Evolutionary conservation across 2,888 invertebrate species (phyloP).

Genomic region (Aethes cnicana): DNA sequence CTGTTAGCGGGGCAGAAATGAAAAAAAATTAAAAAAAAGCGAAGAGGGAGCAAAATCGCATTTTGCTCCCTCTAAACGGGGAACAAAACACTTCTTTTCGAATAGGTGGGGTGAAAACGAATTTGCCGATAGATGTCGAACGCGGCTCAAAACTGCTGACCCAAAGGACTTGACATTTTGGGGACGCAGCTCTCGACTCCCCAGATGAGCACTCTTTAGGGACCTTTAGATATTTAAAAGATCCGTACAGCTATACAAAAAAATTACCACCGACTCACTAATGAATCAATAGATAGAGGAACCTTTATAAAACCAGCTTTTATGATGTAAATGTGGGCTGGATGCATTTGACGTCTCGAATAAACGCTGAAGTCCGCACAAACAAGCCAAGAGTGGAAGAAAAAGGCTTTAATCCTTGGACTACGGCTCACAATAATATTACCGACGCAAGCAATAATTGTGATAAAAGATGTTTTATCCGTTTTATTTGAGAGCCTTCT

Average conservation of each 20-base stretch:
- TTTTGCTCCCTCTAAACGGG: no score
- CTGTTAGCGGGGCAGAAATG: no score
- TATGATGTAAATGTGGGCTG: slow-evolving; percentile 3
- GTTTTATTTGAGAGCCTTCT: slow-evolving; percentile 10
- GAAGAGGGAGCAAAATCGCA: no score
- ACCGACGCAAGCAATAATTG: slow-evolving; percentile 1
- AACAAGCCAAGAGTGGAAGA: slow-evolving; percentile 6
- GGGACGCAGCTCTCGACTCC: slow-evolving; percentile 12
- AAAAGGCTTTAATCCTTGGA: slow-evolving; percentile 5
- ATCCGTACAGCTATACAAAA: slow-evolving; percentile 3
- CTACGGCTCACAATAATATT: slow-evolving; percentile 6
- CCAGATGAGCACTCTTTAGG: slow-evolving; percentile 19
- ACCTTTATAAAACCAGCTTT: background rate
- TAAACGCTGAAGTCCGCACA: slow-evolving; percentile 13
- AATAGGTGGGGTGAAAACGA: no score
- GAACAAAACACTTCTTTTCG: no score
- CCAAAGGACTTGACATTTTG: slow-evolving; percentile 28
- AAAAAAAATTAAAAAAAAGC: no score
- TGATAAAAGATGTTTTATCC: background rate
- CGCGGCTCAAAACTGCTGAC: slow-evolving; percentile 21
- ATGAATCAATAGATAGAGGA: background rate
- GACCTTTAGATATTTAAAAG: slow-evolving; percentile 8
- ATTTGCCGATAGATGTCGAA: slow-evolving; percentile 7
- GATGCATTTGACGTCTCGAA: slow-evolving; percentile 2
- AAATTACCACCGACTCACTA: background rate